A percentile compares a stretch with the other conserved stretches of the same genome.
phyloP scores from a whole-genome alignment of 2,888 invertebrate species.

The Lasioglossum morio region DNA sequence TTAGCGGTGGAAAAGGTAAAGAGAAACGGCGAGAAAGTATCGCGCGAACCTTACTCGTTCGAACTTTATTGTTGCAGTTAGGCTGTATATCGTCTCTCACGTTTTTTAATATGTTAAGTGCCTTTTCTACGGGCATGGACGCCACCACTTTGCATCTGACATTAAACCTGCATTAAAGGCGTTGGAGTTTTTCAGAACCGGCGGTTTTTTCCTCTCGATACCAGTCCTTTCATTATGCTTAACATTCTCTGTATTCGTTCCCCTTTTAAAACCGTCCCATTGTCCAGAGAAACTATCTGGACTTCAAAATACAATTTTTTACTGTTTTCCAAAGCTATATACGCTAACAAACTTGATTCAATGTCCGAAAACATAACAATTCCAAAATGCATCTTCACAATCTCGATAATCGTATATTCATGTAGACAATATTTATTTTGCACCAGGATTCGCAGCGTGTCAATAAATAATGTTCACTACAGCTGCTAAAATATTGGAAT shows the following conservation, averaged over 20 bases:
- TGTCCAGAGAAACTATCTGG: neutral
- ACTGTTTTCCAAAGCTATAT: no score
- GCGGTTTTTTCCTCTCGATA: neutral
- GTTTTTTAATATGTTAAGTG: constrained; percentile 6
- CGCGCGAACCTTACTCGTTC: neutral
- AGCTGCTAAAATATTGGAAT: no score
- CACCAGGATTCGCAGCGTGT: no score
- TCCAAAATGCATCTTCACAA: no score
- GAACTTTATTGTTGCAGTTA: neutral
- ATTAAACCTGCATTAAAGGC: constrained; percentile 4
- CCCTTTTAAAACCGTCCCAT: neutral
- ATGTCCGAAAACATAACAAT: no score
- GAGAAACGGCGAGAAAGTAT: neutral
- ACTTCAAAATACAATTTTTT: no score
- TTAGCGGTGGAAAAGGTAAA: neutral
- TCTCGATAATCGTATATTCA: no score
- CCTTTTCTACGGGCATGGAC: neutral
- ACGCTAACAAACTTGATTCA: no score
- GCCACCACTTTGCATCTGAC: neutral
- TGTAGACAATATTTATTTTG: no score
- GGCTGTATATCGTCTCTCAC: neutral
- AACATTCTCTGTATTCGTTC: neutral
- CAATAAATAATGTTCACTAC: no score
- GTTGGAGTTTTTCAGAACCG: neutral
- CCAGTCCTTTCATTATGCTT: neutral